Percentiles rank a stretch among this genome's conserved stretches.
phyloP scores from a whole-genome alignment of 2,113 vertebrate genomes.

The Microtus montanus region DNA sequence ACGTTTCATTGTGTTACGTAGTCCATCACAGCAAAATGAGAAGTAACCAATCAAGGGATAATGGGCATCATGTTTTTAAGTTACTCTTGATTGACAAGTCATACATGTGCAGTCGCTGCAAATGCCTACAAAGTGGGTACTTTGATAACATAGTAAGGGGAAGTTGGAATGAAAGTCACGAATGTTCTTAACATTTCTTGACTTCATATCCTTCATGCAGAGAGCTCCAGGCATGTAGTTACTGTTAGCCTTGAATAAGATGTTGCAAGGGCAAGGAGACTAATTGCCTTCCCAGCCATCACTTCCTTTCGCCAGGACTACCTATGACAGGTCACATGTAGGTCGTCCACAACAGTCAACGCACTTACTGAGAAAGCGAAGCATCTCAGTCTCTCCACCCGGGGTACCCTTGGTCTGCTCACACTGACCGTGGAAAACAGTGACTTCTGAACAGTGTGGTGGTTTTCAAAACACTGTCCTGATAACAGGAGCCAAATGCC shows the following conservation, averaged over 20 bases:
- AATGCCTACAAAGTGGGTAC: not conserved
- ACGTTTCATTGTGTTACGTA: not conserved
- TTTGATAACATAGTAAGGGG: not conserved
- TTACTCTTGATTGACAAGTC: not conserved
- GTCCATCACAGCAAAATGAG: not conserved
- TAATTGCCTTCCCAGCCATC: fast-evolving
- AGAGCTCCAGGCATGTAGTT: fast-evolving
- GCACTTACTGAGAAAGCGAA: not conserved
- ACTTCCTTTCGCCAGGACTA: not conserved
- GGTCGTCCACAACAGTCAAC: not conserved
- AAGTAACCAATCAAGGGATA: not conserved
- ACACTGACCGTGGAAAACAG: not conserved
- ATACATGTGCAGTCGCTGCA: not conserved
- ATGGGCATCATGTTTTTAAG: not conserved
- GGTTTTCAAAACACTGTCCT: not conserved
- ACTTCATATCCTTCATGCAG: not conserved
- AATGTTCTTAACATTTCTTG: not conserved
- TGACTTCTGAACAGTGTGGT: no score
- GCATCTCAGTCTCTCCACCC: fast-evolving
- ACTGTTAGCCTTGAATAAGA: no score
- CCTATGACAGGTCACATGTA: not conserved
- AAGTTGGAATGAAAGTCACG: not conserved
- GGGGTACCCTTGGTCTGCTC: not conserved
- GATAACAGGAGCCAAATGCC: no score
- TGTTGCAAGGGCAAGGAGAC: fast-evolving